Conservation (phyloP, 2,113 vertebrate genomes). For the Pseudonaja textilis region DNA sequence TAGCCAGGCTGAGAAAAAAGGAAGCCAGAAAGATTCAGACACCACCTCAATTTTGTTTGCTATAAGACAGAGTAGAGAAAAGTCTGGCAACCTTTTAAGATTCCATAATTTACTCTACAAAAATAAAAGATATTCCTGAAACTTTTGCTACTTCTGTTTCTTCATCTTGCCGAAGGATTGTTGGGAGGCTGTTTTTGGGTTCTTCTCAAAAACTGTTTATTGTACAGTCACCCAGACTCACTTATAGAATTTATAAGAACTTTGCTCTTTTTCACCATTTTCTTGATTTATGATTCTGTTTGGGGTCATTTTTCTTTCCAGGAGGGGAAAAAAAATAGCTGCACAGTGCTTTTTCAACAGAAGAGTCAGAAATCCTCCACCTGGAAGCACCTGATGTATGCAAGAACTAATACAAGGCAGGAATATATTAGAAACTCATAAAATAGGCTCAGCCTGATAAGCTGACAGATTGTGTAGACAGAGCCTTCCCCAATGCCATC, state of each 20-base stretch:
- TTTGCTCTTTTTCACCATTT: not conserved
- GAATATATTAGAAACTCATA: not conserved
- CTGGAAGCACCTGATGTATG: not conserved
- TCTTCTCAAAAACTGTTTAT: not conserved
- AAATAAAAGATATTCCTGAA: not conserved
- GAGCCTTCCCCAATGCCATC: too few species aligned
- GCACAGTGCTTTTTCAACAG: not conserved
- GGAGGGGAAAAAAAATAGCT: not conserved
- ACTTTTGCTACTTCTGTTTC: not conserved
- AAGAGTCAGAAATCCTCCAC: not conserved
- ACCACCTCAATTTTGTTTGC: not conserved
- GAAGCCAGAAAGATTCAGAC: not conserved
- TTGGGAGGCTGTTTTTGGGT: not conserved
- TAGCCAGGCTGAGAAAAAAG: not conserved
- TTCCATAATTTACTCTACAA: not conserved
- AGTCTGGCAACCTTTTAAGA: not conserved
- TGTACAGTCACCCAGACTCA: not conserved
- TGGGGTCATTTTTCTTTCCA: not conserved
- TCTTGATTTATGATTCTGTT: not conserved
- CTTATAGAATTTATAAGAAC: not conserved
- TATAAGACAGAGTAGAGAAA: not conserved
- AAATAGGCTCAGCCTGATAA: not conserved
- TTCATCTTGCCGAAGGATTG: not conserved
- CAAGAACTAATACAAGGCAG: not conserved
- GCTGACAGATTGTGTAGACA: not conserved